Percentiles rank a stretch among this genome's conserved stretches.
These are phyloP conservation scores for Parauchenoglanis punctatus DNA, from an alignment of 2,797 vertebrate genomes.

Conservation along the genomic window DNA sequence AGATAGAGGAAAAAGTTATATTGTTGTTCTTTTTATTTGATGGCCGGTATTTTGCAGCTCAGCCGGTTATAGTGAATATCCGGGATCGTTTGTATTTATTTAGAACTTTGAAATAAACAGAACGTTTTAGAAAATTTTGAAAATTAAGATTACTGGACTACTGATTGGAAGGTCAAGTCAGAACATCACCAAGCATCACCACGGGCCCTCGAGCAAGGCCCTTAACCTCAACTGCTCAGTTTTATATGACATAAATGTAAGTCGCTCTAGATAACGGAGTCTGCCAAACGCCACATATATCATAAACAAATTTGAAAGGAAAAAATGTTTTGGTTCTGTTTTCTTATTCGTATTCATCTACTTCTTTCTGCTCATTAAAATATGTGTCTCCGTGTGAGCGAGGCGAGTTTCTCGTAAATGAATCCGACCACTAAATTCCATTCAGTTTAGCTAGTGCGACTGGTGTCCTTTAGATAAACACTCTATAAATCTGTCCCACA, in stretches of 20 bases:
- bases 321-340: not conserved
- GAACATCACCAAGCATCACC: not conserved
- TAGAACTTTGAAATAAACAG: not conserved
- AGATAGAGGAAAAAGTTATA: too few species aligned
- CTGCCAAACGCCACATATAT: not conserved
- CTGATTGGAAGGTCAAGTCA: not conserved
- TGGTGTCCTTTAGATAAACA: slow-evolving; percentile 31
- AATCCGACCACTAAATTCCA: not conserved
- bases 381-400: not conserved
- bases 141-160: not conserved
- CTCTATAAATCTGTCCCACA: slow-evolving; percentile 40
- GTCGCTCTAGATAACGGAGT: too few species aligned
- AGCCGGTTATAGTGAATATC: not conserved
- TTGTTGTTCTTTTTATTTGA: too few species aligned
- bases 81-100: not conserved
- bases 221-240: not conserved
- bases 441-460: slow-evolving; percentile 28
- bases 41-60: too few species aligned
- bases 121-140: not conserved
- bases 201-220: too few species aligned
- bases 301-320: not conserved
- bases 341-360: not conserved
- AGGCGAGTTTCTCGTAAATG: slow-evolving; percentile 12
- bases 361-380: not conserved
- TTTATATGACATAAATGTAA: too few species aligned